Percentiles rank a stretch among this genome's conserved stretches.
Conservation (phyloP, 2,888 invertebrate genomes). For the Diaprepes abbreviatus region DNA sequence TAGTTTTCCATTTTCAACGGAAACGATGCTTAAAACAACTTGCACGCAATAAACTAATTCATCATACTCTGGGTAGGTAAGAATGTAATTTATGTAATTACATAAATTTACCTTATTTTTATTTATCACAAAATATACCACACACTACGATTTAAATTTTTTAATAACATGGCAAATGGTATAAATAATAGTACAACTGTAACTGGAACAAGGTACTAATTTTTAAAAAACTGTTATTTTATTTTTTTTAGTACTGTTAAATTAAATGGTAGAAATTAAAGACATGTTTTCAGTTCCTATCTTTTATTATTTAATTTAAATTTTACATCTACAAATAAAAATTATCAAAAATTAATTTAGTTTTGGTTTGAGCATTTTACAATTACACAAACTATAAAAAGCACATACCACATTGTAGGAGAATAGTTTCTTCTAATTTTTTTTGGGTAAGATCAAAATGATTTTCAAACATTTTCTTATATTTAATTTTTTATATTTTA, state of each 20-base stretch:
- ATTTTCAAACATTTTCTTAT: too few species aligned
- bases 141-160: background rate
- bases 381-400: too few species aligned
- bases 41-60: conserved; percentile 23
- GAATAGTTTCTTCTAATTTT: too few species aligned
- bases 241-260: too few species aligned
- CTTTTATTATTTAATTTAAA: background rate
- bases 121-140: background rate
- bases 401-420: too few species aligned
- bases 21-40: conserved; percentile 20
- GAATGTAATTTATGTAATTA: conserved; percentile 12
- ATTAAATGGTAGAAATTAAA: conserved; percentile 4
- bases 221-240: too few species aligned
- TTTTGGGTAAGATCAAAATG: too few species aligned
- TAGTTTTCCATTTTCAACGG: conserved; percentile 29
- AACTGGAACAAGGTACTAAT: background rate
- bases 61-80: conserved; percentile 20
- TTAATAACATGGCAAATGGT: background rate
- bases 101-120: conserved; percentile 10
- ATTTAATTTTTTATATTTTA: too few species aligned
- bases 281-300: background rate
- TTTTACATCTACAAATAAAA: too few species aligned
- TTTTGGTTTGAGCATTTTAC: too few species aligned
- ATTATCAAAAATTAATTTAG: too few species aligned
- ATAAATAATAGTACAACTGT: background rate